Base-by-base conservation (phyloP, 2,888 invertebrate species). In the Eucriotettix oculatus region DNA sequence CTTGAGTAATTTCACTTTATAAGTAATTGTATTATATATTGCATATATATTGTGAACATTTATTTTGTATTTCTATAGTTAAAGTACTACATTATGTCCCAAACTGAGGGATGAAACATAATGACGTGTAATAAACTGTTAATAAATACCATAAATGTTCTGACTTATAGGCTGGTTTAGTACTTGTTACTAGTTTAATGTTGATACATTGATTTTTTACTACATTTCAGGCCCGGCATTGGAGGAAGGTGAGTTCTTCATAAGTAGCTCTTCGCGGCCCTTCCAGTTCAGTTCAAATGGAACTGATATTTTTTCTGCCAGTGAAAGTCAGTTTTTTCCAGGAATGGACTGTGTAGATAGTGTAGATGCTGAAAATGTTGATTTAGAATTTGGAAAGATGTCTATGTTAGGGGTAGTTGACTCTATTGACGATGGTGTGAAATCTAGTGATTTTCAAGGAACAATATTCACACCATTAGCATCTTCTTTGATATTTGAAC, bases 191-290 rank as follows among this genome's bases (percentile, higher is more conserved):
- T 7, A 29, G 29, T 29, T 29, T 29, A 29, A 29, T 29, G 7
- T 29, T 29, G 29, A 29, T 29, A 29, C 29, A 29, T 29, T 29
- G 29, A n/a, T 29, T 2, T 7, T 29, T 29, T 29, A 29, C 29
- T 29, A 29, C 29, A 52, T 56, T 16, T 42, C 44, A 80, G 80
- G 76, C 67, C 76, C 78, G 70, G n/a, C 59, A 9, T 56, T 58
- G 9, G 68, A 73, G 43, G 78, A 82, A 67, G 85, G 85, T 65
- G 86, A 86, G 67, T 86, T 87, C 73, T 86, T 81, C 74, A 84
- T 86, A 66, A 84, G 84, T 66, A 83, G 85, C 62, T 85, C 86
- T 43, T 80, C 83, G 63, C 79, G 82, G 60, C 86, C 86, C n/a
- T 86, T 86, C 73, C 84, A 60, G 54, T 58, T 54, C 56, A 29